Evolutionary conservation across 2,113 vertebrate genomes (phyloP), one percentile per base, ranked within the genome.

Genomic region (Turnix velox): DNA sequence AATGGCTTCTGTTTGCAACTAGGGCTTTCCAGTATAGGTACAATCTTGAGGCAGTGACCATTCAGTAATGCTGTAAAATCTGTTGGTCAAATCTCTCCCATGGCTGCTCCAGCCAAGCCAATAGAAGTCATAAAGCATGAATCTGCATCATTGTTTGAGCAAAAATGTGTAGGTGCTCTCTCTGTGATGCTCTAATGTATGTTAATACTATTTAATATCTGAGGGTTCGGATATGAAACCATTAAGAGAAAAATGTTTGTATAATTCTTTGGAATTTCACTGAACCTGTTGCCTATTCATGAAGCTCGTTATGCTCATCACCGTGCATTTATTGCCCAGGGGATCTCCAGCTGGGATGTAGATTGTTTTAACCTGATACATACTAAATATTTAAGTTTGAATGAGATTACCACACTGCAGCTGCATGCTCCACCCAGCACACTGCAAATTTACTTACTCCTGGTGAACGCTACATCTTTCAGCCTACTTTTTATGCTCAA

Each of bases 401-500:
- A 68, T 68, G 55, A 67, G 43, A 35, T 78, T 31, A 33, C 40
- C 57, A 59, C 18, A 12, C 17, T 46, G 40, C 27, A 78, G n/a
- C 27, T 2, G 1, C 4, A 2, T 63, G 20, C 76, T 90, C 43
- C 16, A 45, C 46, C 23, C 79, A 71, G 35, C 27, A 76, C 40
- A 18, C 9, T 23, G 52, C 20, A 8, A 72, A 71, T 14, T 51
- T 43, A 59, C 13, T 87, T 81, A 45, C 72, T 87, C 48, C 59
- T 77, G 80, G 37, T 68, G 45, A 76, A 30, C 0, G 0, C 10
- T 48, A 49, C 0, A 0, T 52, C 42, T 67, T 83, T 76, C 35
- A 66, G 51, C 54, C 63, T 55, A 6, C n/a, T 78, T 65, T 28
- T 59, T 67, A 25, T 11, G 25, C 37, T 48, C 15, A 25, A 16